phyloP scores from a whole-genome alignment of 2,113 vertebrate species.

The Willisornis vidua region DNA sequence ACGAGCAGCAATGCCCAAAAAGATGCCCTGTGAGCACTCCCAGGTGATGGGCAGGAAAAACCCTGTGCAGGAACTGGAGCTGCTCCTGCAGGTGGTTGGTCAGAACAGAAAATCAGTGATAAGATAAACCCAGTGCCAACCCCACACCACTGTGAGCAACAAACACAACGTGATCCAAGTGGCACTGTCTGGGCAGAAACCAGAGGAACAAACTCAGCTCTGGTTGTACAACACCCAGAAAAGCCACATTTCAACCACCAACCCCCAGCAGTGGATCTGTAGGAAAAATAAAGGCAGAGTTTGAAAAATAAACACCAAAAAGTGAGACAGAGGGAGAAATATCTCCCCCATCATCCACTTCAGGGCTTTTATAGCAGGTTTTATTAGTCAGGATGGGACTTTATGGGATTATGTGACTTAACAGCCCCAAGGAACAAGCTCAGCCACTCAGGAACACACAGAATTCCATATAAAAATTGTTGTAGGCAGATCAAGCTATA shows the following conservation, averaged over 20 bases:
- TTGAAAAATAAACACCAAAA: rapidly evolving
- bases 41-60: neutral
- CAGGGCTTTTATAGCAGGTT: neutral
- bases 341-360: neutral
- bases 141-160: rapidly evolving
- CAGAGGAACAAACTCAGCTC: rapidly evolving
- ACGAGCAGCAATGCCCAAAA: neutral
- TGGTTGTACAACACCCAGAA: too few species aligned
- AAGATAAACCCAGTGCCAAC: neutral
- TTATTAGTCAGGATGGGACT: neutral
- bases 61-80: neutral
- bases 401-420: neutral
- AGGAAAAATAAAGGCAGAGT: rapidly evolving
- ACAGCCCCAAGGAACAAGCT: neutral
- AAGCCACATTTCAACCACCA: neutral
- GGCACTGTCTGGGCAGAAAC: neutral
- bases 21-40: neutral
- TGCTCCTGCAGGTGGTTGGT: neutral
- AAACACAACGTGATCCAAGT: rapidly evolving
- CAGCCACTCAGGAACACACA: neutral
- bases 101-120: neutral
- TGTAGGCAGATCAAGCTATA: neutral
- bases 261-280: rapidly evolving
- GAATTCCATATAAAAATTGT: neutral
- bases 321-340: neutral